Evolutionary conservation across 1,140 invertebrate species (phyloP).

Genomic region (Melitaea cinxia): DNA sequence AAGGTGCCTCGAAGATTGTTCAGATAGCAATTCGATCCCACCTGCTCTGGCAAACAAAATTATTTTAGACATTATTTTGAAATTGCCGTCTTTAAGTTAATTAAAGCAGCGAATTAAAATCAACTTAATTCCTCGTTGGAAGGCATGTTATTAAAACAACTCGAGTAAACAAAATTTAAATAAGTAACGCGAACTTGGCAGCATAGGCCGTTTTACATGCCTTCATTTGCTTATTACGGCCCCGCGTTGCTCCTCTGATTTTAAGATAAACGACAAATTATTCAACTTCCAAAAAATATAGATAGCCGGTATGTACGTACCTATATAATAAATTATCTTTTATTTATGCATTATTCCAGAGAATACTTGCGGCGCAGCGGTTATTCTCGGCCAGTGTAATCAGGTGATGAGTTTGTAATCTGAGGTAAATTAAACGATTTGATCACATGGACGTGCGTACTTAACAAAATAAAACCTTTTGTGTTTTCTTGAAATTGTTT

Average conservation of each 20-base stretch:
- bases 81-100: constrained; percentile 52
- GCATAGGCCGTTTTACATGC: constrained; percentile 46
- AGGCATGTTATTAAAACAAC: constrained; percentile 56
- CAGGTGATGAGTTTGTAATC: not conserved
- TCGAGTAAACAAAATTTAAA: constrained; percentile 69
- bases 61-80: constrained; percentile 36
- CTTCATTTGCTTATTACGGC: constrained; percentile 52
- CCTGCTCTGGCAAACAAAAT: constrained; percentile 15
- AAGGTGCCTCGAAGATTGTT: constrained; percentile 14
- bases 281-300: constrained; percentile 24
- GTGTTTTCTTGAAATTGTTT: not conserved
- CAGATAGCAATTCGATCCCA: constrained; percentile 19
- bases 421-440: not conserved
- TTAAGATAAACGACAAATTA: constrained; percentile 37
- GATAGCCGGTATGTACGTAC: not conserved
- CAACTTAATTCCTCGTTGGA: constrained; percentile 45
- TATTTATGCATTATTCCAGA: not conserved
- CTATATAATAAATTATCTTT: constrained; percentile 3
- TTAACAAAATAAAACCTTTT: not conserved
- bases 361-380: not conserved
- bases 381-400: not conserved
- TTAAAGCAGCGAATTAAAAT: constrained; percentile 54
- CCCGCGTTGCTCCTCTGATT: constrained; percentile 27
- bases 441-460: not conserved
- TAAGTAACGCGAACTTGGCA: constrained; percentile 53